Percentiles rank a stretch among this genome's conserved stretches.
Evolutionary conservation across 2,888 invertebrate genomes (phyloP).

Genomic region (Mechanitis messenoides): DNA sequence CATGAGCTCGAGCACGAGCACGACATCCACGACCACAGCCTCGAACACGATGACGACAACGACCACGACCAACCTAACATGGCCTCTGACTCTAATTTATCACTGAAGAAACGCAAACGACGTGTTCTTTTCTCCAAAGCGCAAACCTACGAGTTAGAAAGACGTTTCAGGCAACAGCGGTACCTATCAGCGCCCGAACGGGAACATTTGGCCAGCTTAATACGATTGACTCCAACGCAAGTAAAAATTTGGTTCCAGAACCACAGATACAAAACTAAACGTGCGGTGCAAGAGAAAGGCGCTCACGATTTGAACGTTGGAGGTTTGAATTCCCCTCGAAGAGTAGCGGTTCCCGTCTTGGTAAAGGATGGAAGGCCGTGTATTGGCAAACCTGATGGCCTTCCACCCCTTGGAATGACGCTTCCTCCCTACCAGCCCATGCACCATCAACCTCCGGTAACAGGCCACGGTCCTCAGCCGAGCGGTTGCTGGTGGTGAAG

Average conservation of each 20-base stretch:
- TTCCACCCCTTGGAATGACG: constrained; percentile 65
- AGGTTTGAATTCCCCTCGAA: constrained; percentile 87
- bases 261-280: constrained; percentile 98
- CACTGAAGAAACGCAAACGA: constrained; percentile 94
- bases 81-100: constrained; percentile 62
- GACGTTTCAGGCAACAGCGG: constrained; percentile 95
- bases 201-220: constrained; percentile 96
- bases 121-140: constrained; percentile 98
- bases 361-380: constrained; percentile 97
- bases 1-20: constrained; percentile 60
- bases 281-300: constrained; percentile 96
- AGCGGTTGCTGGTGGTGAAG: constrained; percentile 77
- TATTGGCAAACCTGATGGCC: constrained; percentile 77
- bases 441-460: constrained; percentile 61
- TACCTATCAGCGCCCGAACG: constrained; percentile 98
- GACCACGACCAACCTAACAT: constrained; percentile 63
- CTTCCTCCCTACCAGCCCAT: constrained; percentile 70
- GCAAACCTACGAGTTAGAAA: constrained; percentile 96
- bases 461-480: constrained; percentile 58
- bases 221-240: constrained; percentile 97
- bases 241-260: constrained; percentile 99
- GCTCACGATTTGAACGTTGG: constrained; percentile 80
- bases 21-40: constrained; percentile 74
- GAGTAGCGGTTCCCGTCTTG: constrained; percentile 95
- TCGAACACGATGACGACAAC: constrained; percentile 79